Evolutionary conservation across 2,888 invertebrate genomes (phyloP).

Genomic region (Andrena marginata): DNA sequence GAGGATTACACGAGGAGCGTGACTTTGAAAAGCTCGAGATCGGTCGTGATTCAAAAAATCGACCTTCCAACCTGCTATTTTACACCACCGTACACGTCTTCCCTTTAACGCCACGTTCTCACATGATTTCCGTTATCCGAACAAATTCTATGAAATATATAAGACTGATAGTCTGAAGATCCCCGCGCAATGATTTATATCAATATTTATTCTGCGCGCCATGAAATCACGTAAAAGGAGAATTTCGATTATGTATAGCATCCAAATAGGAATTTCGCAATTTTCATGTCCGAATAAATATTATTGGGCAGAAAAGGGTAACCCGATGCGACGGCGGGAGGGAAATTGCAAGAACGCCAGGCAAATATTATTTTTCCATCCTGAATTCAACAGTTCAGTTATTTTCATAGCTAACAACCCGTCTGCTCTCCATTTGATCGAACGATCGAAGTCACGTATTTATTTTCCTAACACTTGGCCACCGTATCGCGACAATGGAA

Average conservation of each 20-base stretch:
- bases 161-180: too few relatives aligned
- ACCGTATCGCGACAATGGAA: slow-evolving; percentile 34
- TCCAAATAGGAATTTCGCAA: slow-evolving; percentile 15
- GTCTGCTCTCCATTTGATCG: slow-evolving; percentile 56
- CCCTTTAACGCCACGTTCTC: neutral
- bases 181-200: too few relatives aligned
- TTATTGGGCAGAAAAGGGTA: slow-evolving; percentile 19
- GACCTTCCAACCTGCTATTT: neutral
- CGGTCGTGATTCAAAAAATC: slow-evolving; percentile 20
- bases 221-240: too few relatives aligned
- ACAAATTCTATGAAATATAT: neutral
- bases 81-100: neutral
- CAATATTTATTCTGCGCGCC: too few relatives aligned
- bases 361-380: slow-evolving; percentile 81
- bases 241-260: too few relatives aligned
- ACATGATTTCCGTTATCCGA: neutral
- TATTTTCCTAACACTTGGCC: slow-evolving; percentile 78
- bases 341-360: slow-evolving; percentile 64
- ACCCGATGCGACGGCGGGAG: slow-evolving; percentile 14
- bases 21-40: slow-evolving; percentile 59
- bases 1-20: slow-evolving; percentile 78
- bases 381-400: slow-evolving; percentile 55
- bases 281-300: slow-evolving; percentile 36
- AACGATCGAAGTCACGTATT: slow-evolving; percentile 70
- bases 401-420: slow-evolving; percentile 76